These are phyloP conservation scores for Alcedo atthis DNA, from an alignment of 2,797 vertebrate genomes.

Conservation along the genomic window DNA sequence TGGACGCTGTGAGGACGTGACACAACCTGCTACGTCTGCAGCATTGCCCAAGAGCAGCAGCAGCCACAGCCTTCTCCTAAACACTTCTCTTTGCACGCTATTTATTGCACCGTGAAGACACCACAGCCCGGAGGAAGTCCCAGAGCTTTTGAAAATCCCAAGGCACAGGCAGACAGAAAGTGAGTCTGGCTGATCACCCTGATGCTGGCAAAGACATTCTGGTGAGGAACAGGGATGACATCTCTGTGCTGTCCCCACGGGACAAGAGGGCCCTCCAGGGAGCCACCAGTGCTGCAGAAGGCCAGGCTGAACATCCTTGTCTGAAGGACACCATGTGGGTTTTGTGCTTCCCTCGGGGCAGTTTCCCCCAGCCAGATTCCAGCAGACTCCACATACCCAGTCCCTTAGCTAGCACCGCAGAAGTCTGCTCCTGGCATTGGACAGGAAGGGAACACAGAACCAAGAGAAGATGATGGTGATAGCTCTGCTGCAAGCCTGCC, in stretches of 20 bases:
- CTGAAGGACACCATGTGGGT: rapidly evolving
- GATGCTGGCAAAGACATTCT: neutral
- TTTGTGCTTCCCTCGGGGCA: neutral
- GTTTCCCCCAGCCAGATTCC: neutral
- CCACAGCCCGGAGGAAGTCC: neutral
- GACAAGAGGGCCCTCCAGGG: neutral
- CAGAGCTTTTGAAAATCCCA: neutral
- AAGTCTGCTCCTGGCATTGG: neutral
- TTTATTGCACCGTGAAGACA: neutral
- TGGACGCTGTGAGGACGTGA: rapidly evolving
- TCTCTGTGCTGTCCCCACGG: neutral
- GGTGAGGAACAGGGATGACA: neutral
- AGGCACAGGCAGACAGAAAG: neutral
- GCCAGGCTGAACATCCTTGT: neutral
- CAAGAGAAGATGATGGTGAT: neutral
- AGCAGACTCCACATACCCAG: rapidly evolving
- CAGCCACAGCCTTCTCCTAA: neutral
- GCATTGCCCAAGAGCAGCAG: neutral
- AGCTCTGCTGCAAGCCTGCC: neutral
- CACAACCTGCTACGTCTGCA: neutral
- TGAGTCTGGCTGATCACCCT: neutral
- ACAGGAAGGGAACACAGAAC: neutral
- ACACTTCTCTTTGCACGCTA: neutral
- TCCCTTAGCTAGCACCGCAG: neutral
- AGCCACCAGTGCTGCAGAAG: neutral